Evolutionary conservation across 1,140 invertebrate genomes (phyloP).

Genomic region (Hyles euphorbiae): DNA sequence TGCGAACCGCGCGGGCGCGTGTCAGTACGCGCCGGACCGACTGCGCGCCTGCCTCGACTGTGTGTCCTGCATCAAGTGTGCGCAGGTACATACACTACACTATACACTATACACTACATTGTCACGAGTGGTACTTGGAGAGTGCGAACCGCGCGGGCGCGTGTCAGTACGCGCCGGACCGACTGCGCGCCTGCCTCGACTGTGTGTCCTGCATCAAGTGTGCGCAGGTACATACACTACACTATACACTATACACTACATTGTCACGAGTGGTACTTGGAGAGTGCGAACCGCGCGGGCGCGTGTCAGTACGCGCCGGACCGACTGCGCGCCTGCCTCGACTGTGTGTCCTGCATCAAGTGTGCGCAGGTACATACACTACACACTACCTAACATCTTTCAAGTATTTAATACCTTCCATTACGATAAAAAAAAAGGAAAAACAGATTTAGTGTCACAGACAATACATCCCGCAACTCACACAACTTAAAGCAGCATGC

Average conservation of each 20-base stretch:
- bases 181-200: slow-evolving; percentile 86
- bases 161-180: slow-evolving; percentile 93
- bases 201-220: slow-evolving; percentile 89
- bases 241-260: no score
- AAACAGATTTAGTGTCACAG: no score
- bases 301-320: slow-evolving; percentile 94
- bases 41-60: slow-evolving; percentile 87
- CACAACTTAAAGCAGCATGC: no score
- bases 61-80: slow-evolving; percentile 89
- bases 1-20: slow-evolving; percentile 87
- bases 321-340: slow-evolving; percentile 86
- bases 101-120: no score
- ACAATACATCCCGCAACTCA: no score
- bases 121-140: no score
- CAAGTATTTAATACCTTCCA: no score
- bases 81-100: slow-evolving; percentile 86
- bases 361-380: slow-evolving; percentile 88
- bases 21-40: slow-evolving; percentile 92
- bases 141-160: slow-evolving; percentile 87
- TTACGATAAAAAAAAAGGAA: no score
- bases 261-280: no score
- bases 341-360: slow-evolving; percentile 88
- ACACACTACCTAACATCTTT: no score
- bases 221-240: slow-evolving; percentile 86
- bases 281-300: slow-evolving; percentile 86